Conservation (phyloP, 2,888 invertebrate species). For the Cheilosia grossa region DNA sequence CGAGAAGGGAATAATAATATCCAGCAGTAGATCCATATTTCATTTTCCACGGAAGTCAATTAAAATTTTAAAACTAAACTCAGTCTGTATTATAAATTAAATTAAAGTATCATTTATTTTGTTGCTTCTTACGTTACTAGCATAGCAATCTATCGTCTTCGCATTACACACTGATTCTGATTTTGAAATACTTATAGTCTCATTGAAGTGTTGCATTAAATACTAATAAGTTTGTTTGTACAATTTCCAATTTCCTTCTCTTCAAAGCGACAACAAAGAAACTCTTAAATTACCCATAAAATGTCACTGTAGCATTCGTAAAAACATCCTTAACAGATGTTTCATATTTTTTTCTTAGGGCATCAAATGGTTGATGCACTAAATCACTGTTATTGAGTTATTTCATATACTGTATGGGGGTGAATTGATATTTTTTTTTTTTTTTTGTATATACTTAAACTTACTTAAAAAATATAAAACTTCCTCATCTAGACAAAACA, state of each 20-base stretch:
- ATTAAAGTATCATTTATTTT: conserved; percentile 9
- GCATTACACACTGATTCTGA: background rate
- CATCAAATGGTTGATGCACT: conserved; percentile 33
- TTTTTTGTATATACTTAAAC: conserved; percentile 14
- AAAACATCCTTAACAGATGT: background rate
- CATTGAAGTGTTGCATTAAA: conserved; percentile 22
- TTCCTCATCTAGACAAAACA: conserved; percentile 25
- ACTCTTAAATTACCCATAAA: background rate
- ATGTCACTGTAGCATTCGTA: conserved; percentile 10
- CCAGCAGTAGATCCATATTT: no score
- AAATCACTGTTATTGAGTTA: conserved; percentile 30
- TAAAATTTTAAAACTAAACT: background rate
- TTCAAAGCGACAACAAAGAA: background rate
- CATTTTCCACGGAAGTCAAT: no score
- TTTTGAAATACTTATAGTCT: conserved; percentile 59
- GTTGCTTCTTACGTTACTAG: background rate
- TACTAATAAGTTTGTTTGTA: conserved; percentile 33
- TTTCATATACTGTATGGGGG: background rate
- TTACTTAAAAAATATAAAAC: background rate
- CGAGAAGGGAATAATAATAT: no score
- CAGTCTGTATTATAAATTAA: background rate
- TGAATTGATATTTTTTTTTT: conserved; percentile 3
- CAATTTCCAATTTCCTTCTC: conserved; percentile 7
- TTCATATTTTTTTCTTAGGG: conserved; percentile 9
- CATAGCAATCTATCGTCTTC: background rate